Evolutionary conservation across 2,797 vertebrate species (phyloP), one percentile per base, ranked within the genome.

Genomic region (Loriculus beryllinus): DNA sequence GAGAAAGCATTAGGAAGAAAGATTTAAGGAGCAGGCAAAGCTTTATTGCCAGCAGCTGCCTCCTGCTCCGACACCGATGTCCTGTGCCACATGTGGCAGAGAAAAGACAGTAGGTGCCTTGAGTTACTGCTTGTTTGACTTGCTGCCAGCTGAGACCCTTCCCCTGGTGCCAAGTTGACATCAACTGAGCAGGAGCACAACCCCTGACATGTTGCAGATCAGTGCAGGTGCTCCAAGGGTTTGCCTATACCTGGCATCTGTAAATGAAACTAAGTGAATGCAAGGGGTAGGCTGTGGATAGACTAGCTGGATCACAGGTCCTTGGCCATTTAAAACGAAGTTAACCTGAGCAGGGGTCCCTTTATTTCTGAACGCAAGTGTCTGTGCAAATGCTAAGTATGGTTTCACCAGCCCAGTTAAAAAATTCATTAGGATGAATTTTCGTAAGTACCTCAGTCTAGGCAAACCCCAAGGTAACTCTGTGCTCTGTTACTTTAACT

Each of bases 1-100:
- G 33, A 92, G 74, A 76, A 81, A 74, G 63, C 80, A 80, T 79
- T 86, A 88, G 33, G 67, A 92, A 87, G 37, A 37, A 91, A 88
- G 80, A 88, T 62, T 64, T 60, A 88, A 91, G 51, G 39, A 79
- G 33, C 29, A 48, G 28, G 48, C 54, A 76, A 72, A 22, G 35
- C 48, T 91, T 87, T 78, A 64, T 39, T 83, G 93, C 54, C 74
- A 88, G 63, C 77, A 83, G 70, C 51, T 83, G 60, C 75, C 56
- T 68, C 37, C 67, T 79, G 51, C 52, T 92, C 11, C 23, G 65
- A 59, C 69, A 75, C 37, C 0, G 0, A 29, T 31, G 40, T 60
- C 75, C 65, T 70, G 83, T 82, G 92, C 76, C 79, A 86, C 31
- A 28, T 8, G 31, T 40, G 86, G 54, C 51, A 67, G 69, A 91